These are phyloP conservation scores for Archips crataeganus DNA, from an alignment of 2,888 invertebrate species.

Conservation along the genomic window DNA sequence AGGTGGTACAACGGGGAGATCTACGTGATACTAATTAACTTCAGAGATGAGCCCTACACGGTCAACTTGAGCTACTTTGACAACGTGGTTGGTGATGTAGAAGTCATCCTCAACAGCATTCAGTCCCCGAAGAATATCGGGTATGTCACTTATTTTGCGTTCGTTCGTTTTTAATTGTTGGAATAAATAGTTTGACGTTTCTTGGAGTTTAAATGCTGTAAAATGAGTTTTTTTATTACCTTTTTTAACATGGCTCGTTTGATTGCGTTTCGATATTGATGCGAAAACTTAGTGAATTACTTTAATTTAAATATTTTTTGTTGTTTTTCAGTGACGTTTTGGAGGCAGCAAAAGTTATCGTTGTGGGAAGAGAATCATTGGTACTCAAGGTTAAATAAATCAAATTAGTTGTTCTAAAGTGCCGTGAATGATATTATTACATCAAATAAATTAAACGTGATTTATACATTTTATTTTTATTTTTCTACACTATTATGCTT, in stretches of 20 bases:
- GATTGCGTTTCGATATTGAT: no score
- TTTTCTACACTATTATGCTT: no score
- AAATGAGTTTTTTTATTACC: no score
- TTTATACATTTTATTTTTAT: neutral
- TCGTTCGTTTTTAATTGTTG: neutral
- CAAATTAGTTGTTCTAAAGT: neutral
- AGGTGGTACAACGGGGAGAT: conserved; percentile 60
- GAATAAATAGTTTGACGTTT: neutral
- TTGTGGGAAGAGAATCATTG: conserved; percentile 72
- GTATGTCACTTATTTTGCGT: conserved; percentile 67
- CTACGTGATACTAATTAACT: conserved; percentile 85
- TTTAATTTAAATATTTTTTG: neutral
- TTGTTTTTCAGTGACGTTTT: conserved; percentile 71
- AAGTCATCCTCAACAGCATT: conserved; percentile 80
- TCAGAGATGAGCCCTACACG: conserved; percentile 77
- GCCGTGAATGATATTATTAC: neutral
- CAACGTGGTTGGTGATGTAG: conserved; percentile 70
- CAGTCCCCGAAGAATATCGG: conserved; percentile 77
- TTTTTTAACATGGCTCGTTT: no score
- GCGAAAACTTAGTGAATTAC: no score
- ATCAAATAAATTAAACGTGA: neutral
- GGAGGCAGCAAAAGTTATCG: conserved; percentile 59
- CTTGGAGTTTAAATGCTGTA: no score
- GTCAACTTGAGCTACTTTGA: conserved; percentile 85
- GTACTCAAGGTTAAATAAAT: conserved; percentile 61